A percentile compares a stretch with the other conserved stretches of the same genome.
Evolutionary conservation across 2,797 vertebrate species (phyloP).

Genomic region (Phoxinus dragarum): DNA sequence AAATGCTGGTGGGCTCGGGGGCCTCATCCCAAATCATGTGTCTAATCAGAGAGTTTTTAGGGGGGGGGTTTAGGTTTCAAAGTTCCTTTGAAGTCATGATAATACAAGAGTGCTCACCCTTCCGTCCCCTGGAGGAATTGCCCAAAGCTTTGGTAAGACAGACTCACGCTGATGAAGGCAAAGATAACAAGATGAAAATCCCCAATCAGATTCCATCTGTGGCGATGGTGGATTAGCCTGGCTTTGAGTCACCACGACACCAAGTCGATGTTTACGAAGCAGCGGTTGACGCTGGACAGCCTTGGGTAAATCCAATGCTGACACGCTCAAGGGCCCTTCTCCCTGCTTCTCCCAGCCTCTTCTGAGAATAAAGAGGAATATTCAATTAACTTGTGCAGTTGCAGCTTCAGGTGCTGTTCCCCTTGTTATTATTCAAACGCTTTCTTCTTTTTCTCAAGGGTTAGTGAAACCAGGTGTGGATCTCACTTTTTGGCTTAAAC

Average conservation of each 20-base stretch:
- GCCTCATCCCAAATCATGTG: constrained; percentile 27
- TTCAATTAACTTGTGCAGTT: constrained; percentile 44
- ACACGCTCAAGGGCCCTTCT: constrained; percentile 9
- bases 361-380: constrained; percentile 51
- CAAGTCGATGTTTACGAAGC: constrained; percentile 15
- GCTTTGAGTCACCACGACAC: constrained; percentile 18
- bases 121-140: constrained; percentile 20
- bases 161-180: background rate
- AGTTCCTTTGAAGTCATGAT: constrained; percentile 56
- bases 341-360: constrained; percentile 35
- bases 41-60: constrained; percentile 39
- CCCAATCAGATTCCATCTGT: constrained; percentile 16
- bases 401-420: constrained; percentile 42
- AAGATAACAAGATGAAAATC: constrained; percentile 28
- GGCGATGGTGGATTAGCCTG: constrained; percentile 5
- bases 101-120: constrained; percentile 40
- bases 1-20: constrained; percentile 37
- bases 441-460: constrained; percentile 47
- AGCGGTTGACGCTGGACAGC: background rate
- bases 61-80: too few species aligned
- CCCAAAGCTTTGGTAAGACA: constrained; percentile 25
- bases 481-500: constrained; percentile 43
- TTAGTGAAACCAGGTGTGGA: constrained; percentile 20
- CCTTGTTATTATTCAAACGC: constrained; percentile 45
- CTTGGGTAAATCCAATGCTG: background rate